phyloP scores from a whole-genome alignment of 2,113 vertebrate genomes.

The Pristiophorus japonicus region DNA sequence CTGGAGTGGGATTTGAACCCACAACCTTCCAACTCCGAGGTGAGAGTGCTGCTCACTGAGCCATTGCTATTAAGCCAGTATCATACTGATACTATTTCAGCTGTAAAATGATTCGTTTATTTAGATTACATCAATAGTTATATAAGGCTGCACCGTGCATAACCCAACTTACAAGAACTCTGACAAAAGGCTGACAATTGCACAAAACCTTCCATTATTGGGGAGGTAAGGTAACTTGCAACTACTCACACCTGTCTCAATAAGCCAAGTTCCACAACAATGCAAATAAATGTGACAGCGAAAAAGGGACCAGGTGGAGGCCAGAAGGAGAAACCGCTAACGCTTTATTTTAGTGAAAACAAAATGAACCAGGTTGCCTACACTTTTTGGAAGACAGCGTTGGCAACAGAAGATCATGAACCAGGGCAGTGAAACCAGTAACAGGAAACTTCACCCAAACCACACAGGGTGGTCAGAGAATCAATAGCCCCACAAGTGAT shows the following conservation, averaged over 20 bases:
- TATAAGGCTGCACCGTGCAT: not conserved
- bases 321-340: not conserved
- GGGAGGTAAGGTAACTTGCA: not conserved
- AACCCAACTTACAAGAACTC: not conserved
- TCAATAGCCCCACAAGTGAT: not conserved
- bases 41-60: not conserved
- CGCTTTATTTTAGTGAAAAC: not conserved
- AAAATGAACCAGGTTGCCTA: too few relatives aligned
- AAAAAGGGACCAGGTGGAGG: not conserved
- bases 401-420: too few relatives aligned
- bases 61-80: not conserved
- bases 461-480: not conserved
- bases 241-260: not conserved
- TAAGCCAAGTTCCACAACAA: not conserved
- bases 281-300: not conserved
- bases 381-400: not conserved
- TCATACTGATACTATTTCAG: not conserved
- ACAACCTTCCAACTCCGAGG: not conserved
- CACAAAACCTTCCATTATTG: not conserved
- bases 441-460: not conserved
- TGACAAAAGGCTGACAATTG: not conserved
- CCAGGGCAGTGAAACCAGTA: not conserved
- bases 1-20: not conserved
- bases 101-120: not conserved
- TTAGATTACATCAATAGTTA: not conserved